Percentiles rank a stretch among this genome's conserved stretches.
Conservation (phyloP, 1,140 invertebrate species). For the Bursaphelenchus mucronatus region DNA sequence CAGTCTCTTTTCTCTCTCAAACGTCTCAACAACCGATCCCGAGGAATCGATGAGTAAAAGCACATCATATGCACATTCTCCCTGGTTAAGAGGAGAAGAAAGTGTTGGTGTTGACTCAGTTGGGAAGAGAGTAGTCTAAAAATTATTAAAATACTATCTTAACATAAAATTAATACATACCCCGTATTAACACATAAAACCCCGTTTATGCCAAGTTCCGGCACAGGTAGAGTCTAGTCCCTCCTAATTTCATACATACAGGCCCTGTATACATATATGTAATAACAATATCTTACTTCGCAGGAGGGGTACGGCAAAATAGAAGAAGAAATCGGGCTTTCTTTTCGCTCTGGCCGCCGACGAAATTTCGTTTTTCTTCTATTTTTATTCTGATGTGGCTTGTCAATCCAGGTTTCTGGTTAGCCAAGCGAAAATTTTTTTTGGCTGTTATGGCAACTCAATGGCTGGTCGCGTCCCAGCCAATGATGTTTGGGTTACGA, state of each 20-base stretch:
- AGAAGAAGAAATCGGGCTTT: no score
- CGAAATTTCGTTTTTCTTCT: no score
- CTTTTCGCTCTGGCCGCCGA: no score
- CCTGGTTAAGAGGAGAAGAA: no score
- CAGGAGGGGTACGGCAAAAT: no score
- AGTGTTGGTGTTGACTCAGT: background rate
- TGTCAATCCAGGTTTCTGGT: no score
- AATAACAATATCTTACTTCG: background rate
- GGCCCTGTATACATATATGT: no score
- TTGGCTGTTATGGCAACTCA: no score
- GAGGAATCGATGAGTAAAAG: constrained; percentile 51
- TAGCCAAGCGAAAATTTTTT: no score
- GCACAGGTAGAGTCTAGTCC: constrained; percentile 26
- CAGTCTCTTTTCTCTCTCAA: constrained; percentile 43
- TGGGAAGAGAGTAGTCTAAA: constrained; percentile 28
- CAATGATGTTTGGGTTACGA: no score
- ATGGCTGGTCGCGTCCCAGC: no score
- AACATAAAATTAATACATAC: constrained; percentile 27
- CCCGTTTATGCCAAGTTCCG: constrained; percentile 24
- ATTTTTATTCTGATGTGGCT: no score
- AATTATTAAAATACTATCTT: constrained; percentile 21
- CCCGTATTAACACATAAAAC: constrained; percentile 30
- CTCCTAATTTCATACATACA: constrained; percentile 10
- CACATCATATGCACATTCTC: constrained; percentile 44
- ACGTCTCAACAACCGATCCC: constrained; percentile 46